These are phyloP conservation scores for Australoheros facetus DNA, from an alignment of 2,797 vertebrate species.

Conservation along the genomic window DNA sequence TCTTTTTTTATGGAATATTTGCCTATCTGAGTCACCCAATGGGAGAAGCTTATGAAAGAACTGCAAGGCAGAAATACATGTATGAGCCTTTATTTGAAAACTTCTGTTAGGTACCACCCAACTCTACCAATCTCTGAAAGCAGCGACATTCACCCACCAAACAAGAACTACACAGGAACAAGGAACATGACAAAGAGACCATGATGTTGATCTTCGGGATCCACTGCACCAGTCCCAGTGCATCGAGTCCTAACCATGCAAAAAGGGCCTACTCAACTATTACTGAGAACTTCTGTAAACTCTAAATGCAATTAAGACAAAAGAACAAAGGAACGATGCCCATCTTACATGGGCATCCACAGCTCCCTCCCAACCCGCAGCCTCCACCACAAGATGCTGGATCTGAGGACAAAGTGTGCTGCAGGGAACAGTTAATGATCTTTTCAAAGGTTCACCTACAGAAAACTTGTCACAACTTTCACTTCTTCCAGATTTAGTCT, in stretches of 20 bases:
- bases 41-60: background rate
- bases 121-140: no score
- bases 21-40: background rate
- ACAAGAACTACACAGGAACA: background rate
- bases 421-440: background rate
- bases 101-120: background rate
- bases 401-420: background rate
- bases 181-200: background rate
- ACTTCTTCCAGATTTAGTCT: background rate
- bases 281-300: background rate
- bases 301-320: background rate
- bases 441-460: background rate
- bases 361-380: background rate
- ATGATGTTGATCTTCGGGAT: background rate
- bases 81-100: background rate
- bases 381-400: background rate
- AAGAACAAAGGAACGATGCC: background rate
- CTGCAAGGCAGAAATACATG: background rate
- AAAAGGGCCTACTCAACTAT: background rate
- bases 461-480: background rate
- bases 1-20: background rate
- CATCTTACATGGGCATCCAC: no score
- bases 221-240: background rate
- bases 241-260: background rate
- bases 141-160: background rate